A percentile compares a stretch with the other conserved stretches of the same genome.
phyloP scores from a whole-genome alignment of 2,113 vertebrate genomes.

The Galbula dea region DNA sequence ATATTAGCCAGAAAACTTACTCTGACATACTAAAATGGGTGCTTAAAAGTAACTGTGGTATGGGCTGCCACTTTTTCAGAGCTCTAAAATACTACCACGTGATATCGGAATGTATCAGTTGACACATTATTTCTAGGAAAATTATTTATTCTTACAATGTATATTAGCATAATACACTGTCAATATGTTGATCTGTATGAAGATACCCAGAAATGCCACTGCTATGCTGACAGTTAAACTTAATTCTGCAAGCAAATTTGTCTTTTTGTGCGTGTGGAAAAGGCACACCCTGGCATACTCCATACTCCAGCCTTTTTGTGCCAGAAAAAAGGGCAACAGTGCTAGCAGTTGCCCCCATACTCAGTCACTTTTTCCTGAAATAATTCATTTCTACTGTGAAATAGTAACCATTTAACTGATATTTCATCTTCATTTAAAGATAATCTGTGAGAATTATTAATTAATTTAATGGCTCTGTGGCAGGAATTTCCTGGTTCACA shows the following conservation, averaged over 20 bases:
- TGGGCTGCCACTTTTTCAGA: conserved; percentile 1
- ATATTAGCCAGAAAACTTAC: conserved; percentile 54
- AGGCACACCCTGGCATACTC: background rate
- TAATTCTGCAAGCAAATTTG: background rate
- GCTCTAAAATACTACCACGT: conserved; percentile 8
- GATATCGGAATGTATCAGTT: background rate
- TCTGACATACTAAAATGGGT: conserved; percentile 32
- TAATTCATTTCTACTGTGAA: background rate
- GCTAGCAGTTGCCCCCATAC: background rate
- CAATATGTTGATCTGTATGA: background rate
- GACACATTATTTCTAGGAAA: conserved; percentile 17
- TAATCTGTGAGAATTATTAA: background rate
- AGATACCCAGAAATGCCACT: background rate
- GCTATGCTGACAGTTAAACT: background rate
- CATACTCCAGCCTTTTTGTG: background rate
- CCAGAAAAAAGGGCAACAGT: background rate
- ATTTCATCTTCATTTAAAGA: background rate
- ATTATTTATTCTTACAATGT: conserved; percentile 23
- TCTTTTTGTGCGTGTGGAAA: background rate
- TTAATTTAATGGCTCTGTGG: background rate
- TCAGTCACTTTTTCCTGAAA: background rate
- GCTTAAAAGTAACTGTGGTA: conserved; percentile 1
- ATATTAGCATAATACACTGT: background rate
- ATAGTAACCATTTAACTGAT: background rate
- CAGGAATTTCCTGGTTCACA: background rate